Evolutionary conservation across 1,140 invertebrate genomes (phyloP), one percentile per base, ranked within the genome.

Genomic region (Propsilocerus akamusi): DNA sequence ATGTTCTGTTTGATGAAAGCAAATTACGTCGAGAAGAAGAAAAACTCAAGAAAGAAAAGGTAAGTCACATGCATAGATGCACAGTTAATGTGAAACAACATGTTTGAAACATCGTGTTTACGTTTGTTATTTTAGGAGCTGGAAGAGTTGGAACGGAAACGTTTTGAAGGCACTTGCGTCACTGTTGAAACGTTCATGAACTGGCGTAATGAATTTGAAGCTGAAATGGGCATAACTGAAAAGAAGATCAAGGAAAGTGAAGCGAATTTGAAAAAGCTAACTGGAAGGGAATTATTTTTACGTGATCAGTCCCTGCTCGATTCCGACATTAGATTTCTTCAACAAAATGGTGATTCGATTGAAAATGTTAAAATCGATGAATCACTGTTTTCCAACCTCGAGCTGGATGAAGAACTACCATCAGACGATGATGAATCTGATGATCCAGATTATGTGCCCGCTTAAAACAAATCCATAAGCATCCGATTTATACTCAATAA

Each of bases 161-260:
- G 83, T 59, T 95, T 96, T 74, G 91, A 96, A 70, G 94, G 94
- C 23, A 97, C 93, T 2, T 71, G 81, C 61, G 94, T 97, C 0
- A 89, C 89, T 2, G 86, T 97, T 3, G 94, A 98, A 71, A 83
- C 86, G n/a, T 99, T 99, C 66, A 65, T 97, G 52, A 79, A 75
- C 28, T 99, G 95, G 95, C 94, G 95, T 63, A 75, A 80, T 50
- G 80, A 83, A 53, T 99, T 97, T 74, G 93, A 98, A 67, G 76
- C 80, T 47, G 91, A 96, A 67, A 83, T 84, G 66, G 79, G 79
- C 14, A 78, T 85, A 49, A 68, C 79, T n/a, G 83, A 82, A 37
- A 79, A 78, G 63, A 73, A 72, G 58, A 78, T 83, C 59, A 75
- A 77, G 32, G 66, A 69, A 28, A 74, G 78, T 50, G 76, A 75